Base-by-base conservation (phyloP, 2,113 vertebrate species). In the Clarias magur region DNA sequence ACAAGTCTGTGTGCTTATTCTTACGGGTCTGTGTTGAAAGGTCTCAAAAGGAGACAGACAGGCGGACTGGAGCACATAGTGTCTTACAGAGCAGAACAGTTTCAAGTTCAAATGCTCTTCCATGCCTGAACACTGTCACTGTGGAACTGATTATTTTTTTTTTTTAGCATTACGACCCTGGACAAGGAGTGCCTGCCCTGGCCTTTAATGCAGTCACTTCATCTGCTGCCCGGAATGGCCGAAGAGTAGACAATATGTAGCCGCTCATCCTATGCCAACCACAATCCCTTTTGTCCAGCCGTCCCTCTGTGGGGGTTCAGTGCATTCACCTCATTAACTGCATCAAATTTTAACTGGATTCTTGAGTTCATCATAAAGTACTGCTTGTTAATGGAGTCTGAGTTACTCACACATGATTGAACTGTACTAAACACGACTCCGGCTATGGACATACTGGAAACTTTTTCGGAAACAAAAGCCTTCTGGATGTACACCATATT, bases 401-500 rank as follows among this genome's bases (percentile, higher is more conserved):
- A 57, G 21, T 23, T 19, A 17, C 57, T n/a, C 10, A 23, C 34
- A 63, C 27, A 70, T 27, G 23, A 67, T 59, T 34, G 76, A 63
- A 70, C 85, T 86, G 53, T 68, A 86, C 27, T 80, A 59, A 70
- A 34, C 27, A 80, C 63, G 27, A 78, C 72, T 79, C 60, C 79
- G 17, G 53, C 53, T 59, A 70, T 80, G 34, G 60, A 59, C 48
- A 19, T 25, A 80, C 63, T 67, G 27, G 48, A 57, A 86, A 65
- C 85, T 19, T 70, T 38, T 62, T 48, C 48, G 85, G 21, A 68
- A 85, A 80, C n/a, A 70, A 68, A 27, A 68, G 76, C 48, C 80
- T n/a, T 68, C 67, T 76, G 72, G 65, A 78, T 23, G 81, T 84
- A 82, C 80, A 76, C 88, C 78, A 87, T 86, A 84, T 82, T 80